Evolutionary conservation across 1,140 invertebrate species (phyloP).

Genomic region (Zaprionus tsacasi): DNA sequence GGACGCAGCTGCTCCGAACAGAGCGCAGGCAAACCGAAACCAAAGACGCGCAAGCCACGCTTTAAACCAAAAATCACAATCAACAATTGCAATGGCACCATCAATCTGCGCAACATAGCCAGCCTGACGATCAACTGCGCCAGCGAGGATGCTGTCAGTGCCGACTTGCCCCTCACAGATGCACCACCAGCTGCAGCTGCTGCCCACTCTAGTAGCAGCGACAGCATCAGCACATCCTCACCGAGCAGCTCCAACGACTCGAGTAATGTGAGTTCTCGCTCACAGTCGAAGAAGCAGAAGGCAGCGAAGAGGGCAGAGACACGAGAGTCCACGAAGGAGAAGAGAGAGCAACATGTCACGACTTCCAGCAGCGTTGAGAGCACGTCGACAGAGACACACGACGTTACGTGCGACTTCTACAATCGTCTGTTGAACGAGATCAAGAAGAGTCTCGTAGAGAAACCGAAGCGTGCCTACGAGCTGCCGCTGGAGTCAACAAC

Average conservation of each 20-base stretch:
- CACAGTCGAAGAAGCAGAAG: conserved; percentile 76
- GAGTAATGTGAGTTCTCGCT: conserved; percentile 74
- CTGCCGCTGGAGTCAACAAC: neutral
- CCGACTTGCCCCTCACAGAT: conserved; percentile 58
- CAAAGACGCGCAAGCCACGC: conserved; percentile 59
- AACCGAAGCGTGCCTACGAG: conserved; percentile 47
- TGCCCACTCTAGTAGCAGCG: conserved; percentile 48
- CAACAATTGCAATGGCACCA: conserved; percentile 83
- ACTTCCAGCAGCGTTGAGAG: conserved; percentile 25
- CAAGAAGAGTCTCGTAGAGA: conserved; percentile 76
- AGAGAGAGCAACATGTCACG: conserved; percentile 32
- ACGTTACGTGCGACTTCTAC: conserved; percentile 79
- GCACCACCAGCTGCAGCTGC: conserved; percentile 21
- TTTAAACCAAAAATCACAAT: conserved; percentile 83
- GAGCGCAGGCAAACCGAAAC: conserved; percentile 35
- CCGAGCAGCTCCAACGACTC: conserved; percentile 72
- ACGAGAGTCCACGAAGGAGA: conserved; percentile 32
- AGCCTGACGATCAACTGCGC: conserved; percentile 82
- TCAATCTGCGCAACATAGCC: conserved; percentile 81
- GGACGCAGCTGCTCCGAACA: conserved; percentile 55
- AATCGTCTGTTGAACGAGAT: conserved; percentile 81
- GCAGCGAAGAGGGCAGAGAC: conserved; percentile 11
- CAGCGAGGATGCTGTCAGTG: conserved; percentile 72
- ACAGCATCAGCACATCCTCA: conserved; percentile 38
- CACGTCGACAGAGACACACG: conserved; percentile 48